Evolutionary conservation across 2,888 invertebrate genomes (phyloP).

Genomic region (Ypsolopha scabrella): DNA sequence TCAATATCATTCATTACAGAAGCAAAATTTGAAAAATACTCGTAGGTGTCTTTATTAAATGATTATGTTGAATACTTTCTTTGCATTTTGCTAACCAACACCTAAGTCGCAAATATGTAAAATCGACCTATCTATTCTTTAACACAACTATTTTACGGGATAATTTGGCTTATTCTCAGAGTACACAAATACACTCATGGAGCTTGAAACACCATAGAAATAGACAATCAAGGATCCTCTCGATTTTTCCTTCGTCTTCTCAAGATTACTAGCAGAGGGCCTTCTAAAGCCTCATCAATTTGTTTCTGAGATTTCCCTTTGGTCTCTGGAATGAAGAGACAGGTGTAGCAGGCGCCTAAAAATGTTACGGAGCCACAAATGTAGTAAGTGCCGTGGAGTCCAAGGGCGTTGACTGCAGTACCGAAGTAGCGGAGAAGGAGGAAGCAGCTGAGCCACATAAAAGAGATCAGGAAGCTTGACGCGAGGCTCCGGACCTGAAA

Average conservation of each 20-base stretch:
- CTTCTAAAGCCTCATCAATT: constrained; percentile 40
- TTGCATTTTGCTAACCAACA: background rate
- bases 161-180: too few relatives aligned
- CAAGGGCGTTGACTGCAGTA: constrained; percentile 37
- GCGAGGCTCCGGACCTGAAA: constrained; percentile 52
- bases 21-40: too few relatives aligned
- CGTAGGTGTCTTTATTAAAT: too few relatives aligned
- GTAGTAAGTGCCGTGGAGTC: constrained; percentile 54
- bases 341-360: constrained; percentile 42
- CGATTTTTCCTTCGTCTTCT: constrained; percentile 22
- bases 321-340: constrained; percentile 44
- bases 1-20: too few relatives aligned
- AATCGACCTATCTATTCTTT: too few relatives aligned
- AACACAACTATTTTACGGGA: too few relatives aligned
- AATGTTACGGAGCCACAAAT: constrained; percentile 48
- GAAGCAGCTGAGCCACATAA: constrained; percentile 61
- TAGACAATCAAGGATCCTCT: constrained; percentile 33
- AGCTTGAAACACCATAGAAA: too few relatives aligned
- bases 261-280: constrained; percentile 29
- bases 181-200: too few relatives aligned
- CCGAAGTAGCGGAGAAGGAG: constrained; percentile 56
- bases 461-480: constrained; percentile 54
- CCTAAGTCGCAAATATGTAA: background rate
- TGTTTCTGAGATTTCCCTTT: constrained; percentile 47
- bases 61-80: too few relatives aligned